A percentile compares a stretch with the other conserved stretches of the same genome.
Conservation (phyloP, 2,797 vertebrate genomes). For the Hippoglossus hippoglossus region DNA sequence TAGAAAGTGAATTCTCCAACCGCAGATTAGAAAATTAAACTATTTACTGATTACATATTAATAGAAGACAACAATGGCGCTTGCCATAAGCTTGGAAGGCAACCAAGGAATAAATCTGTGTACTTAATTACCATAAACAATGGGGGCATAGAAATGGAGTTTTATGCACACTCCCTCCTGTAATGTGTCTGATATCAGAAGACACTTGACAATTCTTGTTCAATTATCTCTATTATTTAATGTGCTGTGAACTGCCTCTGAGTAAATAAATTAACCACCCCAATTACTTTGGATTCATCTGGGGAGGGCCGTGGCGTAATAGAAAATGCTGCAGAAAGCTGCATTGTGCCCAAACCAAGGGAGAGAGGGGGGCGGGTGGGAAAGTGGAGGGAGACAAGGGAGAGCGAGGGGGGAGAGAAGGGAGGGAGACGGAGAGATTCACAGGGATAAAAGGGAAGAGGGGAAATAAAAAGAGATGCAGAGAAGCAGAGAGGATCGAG, state of each 20-base stretch:
- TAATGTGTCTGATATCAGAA: constrained; percentile 99
- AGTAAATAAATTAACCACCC: constrained; percentile 99
- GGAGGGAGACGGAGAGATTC: constrained; percentile 44
- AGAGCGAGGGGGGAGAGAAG: constrained; percentile 20
- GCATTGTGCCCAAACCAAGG: constrained; percentile 87
- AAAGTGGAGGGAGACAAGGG: constrained; percentile 24
- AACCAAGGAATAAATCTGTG: constrained; percentile 97
- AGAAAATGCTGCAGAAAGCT: constrained; percentile 93
- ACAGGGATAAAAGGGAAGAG: constrained; percentile 51
- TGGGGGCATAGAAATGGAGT: constrained; percentile 99
- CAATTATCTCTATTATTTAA: constrained; percentile 99
- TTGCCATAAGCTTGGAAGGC: constrained; percentile 99
- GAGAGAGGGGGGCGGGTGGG: constrained; percentile 29
- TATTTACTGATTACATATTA: constrained; percentile 99
- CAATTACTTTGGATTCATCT: constrained; percentile 99
- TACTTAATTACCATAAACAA: constrained; percentile 99
- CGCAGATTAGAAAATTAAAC: constrained; percentile 99
- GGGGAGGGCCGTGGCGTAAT: constrained; percentile 91
- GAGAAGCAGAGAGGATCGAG: background rate
- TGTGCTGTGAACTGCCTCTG: constrained; percentile 99
- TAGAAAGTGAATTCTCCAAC: constrained; percentile 99
- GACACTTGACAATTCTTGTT: constrained; percentile 99
- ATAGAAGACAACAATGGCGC: constrained; percentile 99
- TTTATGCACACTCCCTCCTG: constrained; percentile 99
- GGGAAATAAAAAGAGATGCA: constrained; percentile 32